A percentile compares a stretch with the other conserved stretches of the same genome.
phyloP scores from a whole-genome alignment of 1,140 invertebrate species.

The Drosophila takahashii region DNA sequence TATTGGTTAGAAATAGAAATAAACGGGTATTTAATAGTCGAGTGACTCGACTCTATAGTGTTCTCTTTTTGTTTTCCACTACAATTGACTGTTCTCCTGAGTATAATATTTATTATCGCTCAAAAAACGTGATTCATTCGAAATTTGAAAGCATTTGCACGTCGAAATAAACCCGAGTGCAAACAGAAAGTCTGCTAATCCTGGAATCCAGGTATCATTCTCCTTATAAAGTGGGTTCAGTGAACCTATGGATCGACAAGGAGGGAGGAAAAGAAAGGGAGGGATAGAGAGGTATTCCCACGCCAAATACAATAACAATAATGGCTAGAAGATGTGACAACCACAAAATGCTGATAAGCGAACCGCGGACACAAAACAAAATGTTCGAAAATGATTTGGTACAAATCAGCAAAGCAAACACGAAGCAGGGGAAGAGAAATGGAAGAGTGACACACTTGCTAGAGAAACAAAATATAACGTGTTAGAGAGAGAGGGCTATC shows the following conservation, averaged over 20 bases:
- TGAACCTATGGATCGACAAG: conserved; percentile 6
- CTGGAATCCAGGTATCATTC: background rate
- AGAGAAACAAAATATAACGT: background rate
- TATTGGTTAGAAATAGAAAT: no score
- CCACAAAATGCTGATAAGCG: conserved; percentile 46
- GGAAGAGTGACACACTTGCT: conserved; percentile 28
- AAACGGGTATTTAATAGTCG: no score
- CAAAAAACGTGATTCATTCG: background rate
- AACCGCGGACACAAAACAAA: conserved; percentile 33
- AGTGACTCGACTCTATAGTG: no score
- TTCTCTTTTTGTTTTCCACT: no score
- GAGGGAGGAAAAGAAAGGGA: background rate
- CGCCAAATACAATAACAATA: conserved; percentile 35
- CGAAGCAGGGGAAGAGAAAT: conserved; percentile 10
- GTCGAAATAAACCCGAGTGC: background rate
- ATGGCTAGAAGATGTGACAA: conserved; percentile 43
- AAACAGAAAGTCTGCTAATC: background rate
- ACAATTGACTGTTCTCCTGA: background rate
- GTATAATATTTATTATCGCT: background rate
- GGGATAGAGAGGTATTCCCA: conserved; percentile 26
- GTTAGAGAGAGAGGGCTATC: background rate
- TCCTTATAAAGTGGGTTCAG: conserved; percentile 33
- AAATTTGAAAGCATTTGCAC: background rate
- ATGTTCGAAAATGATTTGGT: conserved; percentile 64
- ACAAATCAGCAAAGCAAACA: conserved; percentile 71